These are phyloP conservation scores for Lutjanus campechanus DNA, from an alignment of 2,797 vertebrate species.

Conservation along the genomic window DNA sequence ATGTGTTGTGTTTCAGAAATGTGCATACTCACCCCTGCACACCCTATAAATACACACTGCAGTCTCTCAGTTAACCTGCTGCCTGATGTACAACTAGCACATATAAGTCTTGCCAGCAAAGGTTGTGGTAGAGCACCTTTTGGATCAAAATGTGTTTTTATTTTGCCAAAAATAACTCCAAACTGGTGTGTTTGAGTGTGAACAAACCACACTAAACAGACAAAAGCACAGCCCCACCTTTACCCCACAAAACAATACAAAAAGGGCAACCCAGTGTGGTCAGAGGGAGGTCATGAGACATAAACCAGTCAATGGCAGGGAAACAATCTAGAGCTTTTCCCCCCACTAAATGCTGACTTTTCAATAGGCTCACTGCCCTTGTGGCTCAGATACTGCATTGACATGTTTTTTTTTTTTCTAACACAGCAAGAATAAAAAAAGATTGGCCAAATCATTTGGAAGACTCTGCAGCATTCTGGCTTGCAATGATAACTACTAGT, in stretches of 20 bases:
- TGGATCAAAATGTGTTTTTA: conserved; percentile 7
- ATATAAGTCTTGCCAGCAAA: conserved; percentile 15
- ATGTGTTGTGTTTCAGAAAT: conserved; percentile 24
- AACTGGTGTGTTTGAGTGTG: conserved; percentile 24
- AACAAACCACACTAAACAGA: conserved; percentile 33
- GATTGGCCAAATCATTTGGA: conserved; percentile 51
- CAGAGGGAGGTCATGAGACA: conserved; percentile 80
- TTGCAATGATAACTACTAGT: conserved; percentile 42
- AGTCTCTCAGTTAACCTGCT: conserved; percentile 36
- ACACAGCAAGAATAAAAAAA: conserved; percentile 46
- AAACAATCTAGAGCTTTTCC: conserved; percentile 76
- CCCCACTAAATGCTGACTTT: conserved; percentile 61
- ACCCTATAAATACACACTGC: conserved; percentile 42
- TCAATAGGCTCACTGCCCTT: conserved; percentile 61
- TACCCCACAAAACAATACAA: conserved; percentile 43
- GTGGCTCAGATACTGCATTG: conserved; percentile 53
- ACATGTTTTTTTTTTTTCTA: conserved; percentile 45
- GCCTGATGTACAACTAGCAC: conserved; percentile 12
- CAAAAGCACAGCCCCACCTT: conserved; percentile 47
- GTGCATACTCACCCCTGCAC: conserved; percentile 39
- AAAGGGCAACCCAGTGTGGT: conserved; percentile 64
- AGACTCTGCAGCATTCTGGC: conserved; percentile 48
- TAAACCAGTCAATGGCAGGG: conserved; percentile 71
- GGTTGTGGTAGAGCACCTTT: conserved; percentile 7
- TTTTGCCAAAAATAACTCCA: conserved; percentile 1